phyloP scores from a whole-genome alignment of 2,888 invertebrate genomes.

The Hybos culiciformis region DNA sequence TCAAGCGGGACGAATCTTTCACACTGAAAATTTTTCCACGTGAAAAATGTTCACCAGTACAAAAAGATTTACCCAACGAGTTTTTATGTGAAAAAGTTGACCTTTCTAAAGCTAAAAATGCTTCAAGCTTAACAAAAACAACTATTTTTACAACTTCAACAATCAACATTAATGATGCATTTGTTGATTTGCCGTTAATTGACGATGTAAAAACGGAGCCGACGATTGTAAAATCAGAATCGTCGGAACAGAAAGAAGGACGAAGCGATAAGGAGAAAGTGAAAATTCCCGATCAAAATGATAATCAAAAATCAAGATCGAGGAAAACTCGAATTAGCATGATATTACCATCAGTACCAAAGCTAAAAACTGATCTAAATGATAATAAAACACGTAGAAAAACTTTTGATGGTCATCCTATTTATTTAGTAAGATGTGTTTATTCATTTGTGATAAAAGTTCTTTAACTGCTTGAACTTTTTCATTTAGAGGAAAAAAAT shows the following conservation, averaged over 20 bases:
- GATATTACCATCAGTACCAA: too few species aligned
- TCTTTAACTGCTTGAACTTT: neutral
- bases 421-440: constrained; percentile 15
- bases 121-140: neutral
- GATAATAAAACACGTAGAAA: neutral
- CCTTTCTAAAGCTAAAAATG: neutral
- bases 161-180: neutral
- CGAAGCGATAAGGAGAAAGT: neutral
- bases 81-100: neutral
- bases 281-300: too few species aligned
- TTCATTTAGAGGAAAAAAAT: too few species aligned
- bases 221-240: too few species aligned
- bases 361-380: too few species aligned
- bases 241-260: neutral
- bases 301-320: too few species aligned
- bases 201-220: too few species aligned
- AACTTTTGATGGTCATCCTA: constrained; percentile 16
- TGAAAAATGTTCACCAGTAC: constrained; percentile 3
- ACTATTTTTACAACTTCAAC: neutral
- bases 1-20: constrained; percentile 6
- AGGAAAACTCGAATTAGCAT: too few species aligned
- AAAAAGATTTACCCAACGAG: neutral
- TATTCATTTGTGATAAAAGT: neutral
- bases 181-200: neutral
- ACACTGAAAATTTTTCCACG: constrained; percentile 6